phyloP scores from a whole-genome alignment of 2,113 vertebrate genomes.

The Notarius lentiginosus region DNA sequence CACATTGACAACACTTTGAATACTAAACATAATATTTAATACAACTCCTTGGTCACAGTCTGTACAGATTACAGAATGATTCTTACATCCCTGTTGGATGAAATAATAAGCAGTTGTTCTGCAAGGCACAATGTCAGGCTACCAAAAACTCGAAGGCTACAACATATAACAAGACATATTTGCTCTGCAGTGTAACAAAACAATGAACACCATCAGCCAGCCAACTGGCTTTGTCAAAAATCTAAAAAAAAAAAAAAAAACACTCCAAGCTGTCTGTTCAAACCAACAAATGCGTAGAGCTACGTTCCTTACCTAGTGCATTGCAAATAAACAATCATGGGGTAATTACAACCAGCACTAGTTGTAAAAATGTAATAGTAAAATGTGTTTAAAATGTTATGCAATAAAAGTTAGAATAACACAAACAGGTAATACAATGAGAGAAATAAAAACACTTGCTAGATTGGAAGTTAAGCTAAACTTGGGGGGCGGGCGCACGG shows the following conservation, averaged over 20 bases:
- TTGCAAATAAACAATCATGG: conserved; percentile 32
- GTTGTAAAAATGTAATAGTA: conserved; percentile 32
- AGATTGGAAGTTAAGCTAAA: conserved; percentile 51
- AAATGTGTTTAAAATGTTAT: conserved; percentile 41
- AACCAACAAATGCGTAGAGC: conserved; percentile 31
- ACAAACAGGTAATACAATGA: conserved; percentile 56
- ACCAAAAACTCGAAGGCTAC: conserved; percentile 33
- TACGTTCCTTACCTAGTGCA: conserved; percentile 43
- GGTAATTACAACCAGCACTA: conserved; percentile 32
- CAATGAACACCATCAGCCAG: conserved; percentile 62
- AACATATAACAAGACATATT: conserved; percentile 34
- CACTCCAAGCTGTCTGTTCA: conserved; percentile 37
- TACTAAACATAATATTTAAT: conserved; percentile 52
- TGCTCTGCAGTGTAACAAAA: conserved; percentile 56
- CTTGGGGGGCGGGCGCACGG: conserved; percentile 30
- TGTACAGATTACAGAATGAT: conserved; percentile 55
- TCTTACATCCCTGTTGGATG: conserved; percentile 49
- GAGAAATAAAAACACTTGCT: conserved; percentile 44
- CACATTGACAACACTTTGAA: conserved; percentile 7
- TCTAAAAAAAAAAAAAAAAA: too few relatives aligned
- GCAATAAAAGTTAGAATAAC: conserved; percentile 56
- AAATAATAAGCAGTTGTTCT: conserved; percentile 52
- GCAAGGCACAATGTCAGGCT: conserved; percentile 66
- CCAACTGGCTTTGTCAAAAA: conserved; percentile 67
- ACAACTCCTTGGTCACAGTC: conserved; percentile 42